Conservation (phyloP, 2,797 vertebrate species). For the Sebastes taczanowskii region DNA sequence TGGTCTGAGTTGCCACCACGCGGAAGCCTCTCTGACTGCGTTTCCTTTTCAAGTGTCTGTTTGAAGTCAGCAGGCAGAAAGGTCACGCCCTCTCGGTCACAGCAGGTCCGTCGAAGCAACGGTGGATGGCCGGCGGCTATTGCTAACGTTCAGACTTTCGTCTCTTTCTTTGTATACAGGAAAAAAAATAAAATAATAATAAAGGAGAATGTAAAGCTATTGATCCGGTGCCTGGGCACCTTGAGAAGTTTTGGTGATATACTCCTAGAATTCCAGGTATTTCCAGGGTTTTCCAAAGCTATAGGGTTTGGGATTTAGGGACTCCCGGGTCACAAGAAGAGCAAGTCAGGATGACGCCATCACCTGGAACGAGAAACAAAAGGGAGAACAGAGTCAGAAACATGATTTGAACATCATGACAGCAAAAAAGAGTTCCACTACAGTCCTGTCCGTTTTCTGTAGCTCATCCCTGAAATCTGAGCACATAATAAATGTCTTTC, state of each 20-base stretch:
- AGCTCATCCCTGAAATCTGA: constrained; percentile 57
- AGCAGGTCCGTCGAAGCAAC: constrained; percentile 71
- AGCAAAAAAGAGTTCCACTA: constrained; percentile 50
- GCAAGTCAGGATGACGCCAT: constrained; percentile 63
- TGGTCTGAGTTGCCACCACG: constrained; percentile 76
- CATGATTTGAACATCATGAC: constrained; percentile 34
- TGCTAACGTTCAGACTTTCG: constrained; percentile 73
- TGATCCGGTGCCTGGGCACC: constrained; percentile 79
- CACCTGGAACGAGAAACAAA: constrained; percentile 70
- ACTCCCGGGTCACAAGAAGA: constrained; percentile 75
- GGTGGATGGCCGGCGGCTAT: constrained; percentile 69
- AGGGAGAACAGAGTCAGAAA: constrained; percentile 50
- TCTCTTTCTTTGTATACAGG: constrained; percentile 71
- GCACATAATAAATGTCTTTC: constrained; percentile 70
- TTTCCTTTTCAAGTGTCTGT: constrained; percentile 83
- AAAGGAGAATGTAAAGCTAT: constrained; percentile 82
- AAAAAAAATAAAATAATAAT: constrained; percentile 50
- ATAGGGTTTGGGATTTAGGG: constrained; percentile 77
- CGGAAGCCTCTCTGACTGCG: constrained; percentile 77
- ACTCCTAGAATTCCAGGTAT: constrained; percentile 85
- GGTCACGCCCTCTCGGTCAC: constrained; percentile 81
- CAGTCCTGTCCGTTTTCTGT: constrained; percentile 38
- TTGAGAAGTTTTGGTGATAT: constrained; percentile 74
- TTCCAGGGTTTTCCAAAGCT: constrained; percentile 85
- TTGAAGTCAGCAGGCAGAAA: constrained; percentile 84